These are phyloP conservation scores for Drosophila lacteicornis DNA, from an alignment of 1,140 invertebrate genomes.

Conservation along the genomic window DNA sequence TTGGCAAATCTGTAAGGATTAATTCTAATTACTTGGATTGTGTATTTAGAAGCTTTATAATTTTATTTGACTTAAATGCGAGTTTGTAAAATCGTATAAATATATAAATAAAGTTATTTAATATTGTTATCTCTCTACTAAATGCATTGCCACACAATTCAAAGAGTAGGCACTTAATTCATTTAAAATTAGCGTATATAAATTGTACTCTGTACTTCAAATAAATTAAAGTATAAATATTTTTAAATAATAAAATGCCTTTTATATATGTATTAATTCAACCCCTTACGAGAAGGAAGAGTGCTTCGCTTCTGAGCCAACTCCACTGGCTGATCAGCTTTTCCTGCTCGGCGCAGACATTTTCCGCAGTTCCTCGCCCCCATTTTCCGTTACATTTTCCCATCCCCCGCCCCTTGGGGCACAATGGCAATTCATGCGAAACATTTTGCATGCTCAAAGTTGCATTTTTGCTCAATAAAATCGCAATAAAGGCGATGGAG, in stretches of 20 bases:
- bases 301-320: slow-evolving; percentile 3
- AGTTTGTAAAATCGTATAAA: not conserved
- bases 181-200: too few species aligned
- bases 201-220: too few species aligned
- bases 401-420: not conserved
- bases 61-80: not conserved
- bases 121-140: too few species aligned
- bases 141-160: too few species aligned
- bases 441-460: slow-evolving; percentile 71
- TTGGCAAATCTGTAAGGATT: not conserved
- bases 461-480: slow-evolving; percentile 81
- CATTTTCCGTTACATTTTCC: slow-evolving; percentile 9
- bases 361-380: not conserved
- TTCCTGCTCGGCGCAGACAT: slow-evolving; percentile 22
- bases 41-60: not conserved
- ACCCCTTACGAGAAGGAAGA: too few species aligned
- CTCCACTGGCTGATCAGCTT: slow-evolving; percentile 15
- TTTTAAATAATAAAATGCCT: too few species aligned
- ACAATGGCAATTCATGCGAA: slow-evolving; percentile 66
- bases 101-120: not conserved
- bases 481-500: slow-evolving; percentile 70
- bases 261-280: not conserved
- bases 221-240: too few species aligned
- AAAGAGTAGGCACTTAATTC: too few species aligned
- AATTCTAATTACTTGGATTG: not conserved